Percentiles rank a stretch among this genome's conserved stretches.
These are phyloP conservation scores for Sternarchorhynchus goeldii DNA, from an alignment of 2,797 vertebrate species.

Conservation along the genomic window DNA sequence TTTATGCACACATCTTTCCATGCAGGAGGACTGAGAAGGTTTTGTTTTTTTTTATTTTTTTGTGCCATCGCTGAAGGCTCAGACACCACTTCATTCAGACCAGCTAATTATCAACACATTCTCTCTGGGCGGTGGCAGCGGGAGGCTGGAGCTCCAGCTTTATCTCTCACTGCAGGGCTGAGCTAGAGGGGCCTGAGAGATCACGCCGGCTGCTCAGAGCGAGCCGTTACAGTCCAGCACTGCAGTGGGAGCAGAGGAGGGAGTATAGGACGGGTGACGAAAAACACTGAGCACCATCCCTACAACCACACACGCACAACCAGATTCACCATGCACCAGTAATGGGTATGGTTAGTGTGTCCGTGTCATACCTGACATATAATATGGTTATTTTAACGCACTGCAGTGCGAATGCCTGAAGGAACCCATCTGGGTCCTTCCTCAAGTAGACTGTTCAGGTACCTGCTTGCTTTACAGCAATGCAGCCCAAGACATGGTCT, in stretches of 20 bases:
- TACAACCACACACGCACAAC: neutral
- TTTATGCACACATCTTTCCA: constrained; percentile 33
- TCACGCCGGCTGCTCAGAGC: neutral
- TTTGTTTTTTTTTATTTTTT: constrained; percentile 1
- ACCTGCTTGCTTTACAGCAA: too few relatives aligned
- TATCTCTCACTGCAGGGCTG: constrained; percentile 19
- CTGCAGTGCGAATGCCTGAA: too few relatives aligned
- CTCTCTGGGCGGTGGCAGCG: constrained; percentile 14
- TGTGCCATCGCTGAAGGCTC: constrained; percentile 11
- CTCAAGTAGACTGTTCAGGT: too few relatives aligned
- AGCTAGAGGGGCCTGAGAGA: neutral
- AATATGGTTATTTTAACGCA: too few relatives aligned
- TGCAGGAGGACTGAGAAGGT: constrained; percentile 16
- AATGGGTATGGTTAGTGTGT: too few relatives aligned
- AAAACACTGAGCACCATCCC: neutral
- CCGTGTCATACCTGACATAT: too few relatives aligned
- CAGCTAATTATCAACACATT: constrained; percentile 32
- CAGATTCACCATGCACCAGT: too few relatives aligned
- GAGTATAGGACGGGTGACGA: neutral
- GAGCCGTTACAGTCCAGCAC: neutral
- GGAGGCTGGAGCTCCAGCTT: neutral
- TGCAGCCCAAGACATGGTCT: too few relatives aligned
- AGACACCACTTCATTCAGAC: constrained; percentile 42
- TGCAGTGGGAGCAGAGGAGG: neutral
- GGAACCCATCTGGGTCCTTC: too few relatives aligned